These are phyloP conservation scores for Pelodiscus sinensis DNA, from an alignment of 2,113 vertebrate genomes.

Conservation along the genomic window DNA sequence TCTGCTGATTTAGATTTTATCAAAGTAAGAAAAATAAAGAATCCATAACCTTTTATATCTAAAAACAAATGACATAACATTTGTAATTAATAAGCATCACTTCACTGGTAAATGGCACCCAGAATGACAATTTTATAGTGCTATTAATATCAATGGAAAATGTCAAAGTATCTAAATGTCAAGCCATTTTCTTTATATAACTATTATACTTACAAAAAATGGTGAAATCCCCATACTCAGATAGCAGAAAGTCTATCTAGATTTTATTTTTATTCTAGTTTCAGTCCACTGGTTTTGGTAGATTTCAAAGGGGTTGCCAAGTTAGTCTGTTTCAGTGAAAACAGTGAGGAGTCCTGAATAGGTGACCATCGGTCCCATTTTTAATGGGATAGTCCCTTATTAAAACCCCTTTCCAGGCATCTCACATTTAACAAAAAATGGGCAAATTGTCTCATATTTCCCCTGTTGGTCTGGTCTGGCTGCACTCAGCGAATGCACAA, in stretches of 20 bases:
- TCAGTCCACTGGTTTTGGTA: neutral
- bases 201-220: constrained; percentile 23
- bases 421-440: too few relatives aligned
- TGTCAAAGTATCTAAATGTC: constrained; percentile 71
- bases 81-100: constrained; percentile 73
- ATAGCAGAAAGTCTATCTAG: neutral
- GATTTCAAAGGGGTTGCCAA: too few relatives aligned
- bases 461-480: too few relatives aligned
- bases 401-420: too few relatives aligned
- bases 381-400: too few relatives aligned
- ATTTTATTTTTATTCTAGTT: neutral
- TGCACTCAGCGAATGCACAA: too few relatives aligned
- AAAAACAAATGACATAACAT: constrained; percentile 66
- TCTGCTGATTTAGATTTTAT: constrained; percentile 61
- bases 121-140: constrained; percentile 52
- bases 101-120: constrained; percentile 56
- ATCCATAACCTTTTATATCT: constrained; percentile 70
- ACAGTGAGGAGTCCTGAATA: too few relatives aligned
- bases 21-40: constrained; percentile 48
- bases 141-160: constrained; percentile 72
- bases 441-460: too few relatives aligned
- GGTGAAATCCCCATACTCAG: constrained; percentile 3
- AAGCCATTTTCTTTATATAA: constrained; percentile 64
- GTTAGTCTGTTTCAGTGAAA: too few relatives aligned
- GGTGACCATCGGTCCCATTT: too few relatives aligned